These are phyloP conservation scores for Drosophila saltans DNA, from an alignment of 1,140 invertebrate species.

Conservation along the genomic window DNA sequence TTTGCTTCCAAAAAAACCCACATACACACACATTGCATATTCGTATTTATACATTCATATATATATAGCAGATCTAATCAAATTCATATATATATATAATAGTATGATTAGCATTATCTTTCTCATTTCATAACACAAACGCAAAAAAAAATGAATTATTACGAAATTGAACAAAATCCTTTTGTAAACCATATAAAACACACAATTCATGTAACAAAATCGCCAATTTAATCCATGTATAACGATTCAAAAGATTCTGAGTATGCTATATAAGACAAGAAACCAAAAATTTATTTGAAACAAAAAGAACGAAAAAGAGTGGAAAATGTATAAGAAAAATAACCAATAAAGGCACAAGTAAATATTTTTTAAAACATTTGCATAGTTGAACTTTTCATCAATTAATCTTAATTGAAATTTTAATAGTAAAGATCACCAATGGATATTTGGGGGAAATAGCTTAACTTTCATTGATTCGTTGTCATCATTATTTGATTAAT, in stretches of 20 bases:
- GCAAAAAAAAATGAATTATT: not conserved
- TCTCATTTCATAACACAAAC: constrained; percentile 6
- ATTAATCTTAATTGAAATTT: too few relatives aligned
- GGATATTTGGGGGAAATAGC: too few relatives aligned
- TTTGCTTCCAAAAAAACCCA: constrained; percentile 33
- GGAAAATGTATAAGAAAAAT: constrained; percentile 4
- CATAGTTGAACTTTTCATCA: too few relatives aligned
- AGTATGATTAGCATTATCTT: constrained; percentile 33
- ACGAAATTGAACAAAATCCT: constrained; percentile 12
- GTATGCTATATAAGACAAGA: not conserved
- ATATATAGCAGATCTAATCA: constrained; percentile 7
- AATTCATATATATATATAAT: constrained; percentile 16
- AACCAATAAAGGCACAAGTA: constrained; percentile 13
- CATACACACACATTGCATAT: constrained; percentile 12
- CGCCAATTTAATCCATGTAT: constrained; percentile 7
- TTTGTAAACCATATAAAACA: not conserved
- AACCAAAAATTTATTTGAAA: not conserved
- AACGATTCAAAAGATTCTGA: constrained; percentile 11
- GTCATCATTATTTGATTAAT: too few relatives aligned
- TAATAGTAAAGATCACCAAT: too few relatives aligned
- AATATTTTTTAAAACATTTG: constrained; percentile 12
- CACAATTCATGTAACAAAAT: constrained; percentile 10
- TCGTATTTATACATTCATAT: constrained; percentile 4
- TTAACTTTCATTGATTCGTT: too few relatives aligned
- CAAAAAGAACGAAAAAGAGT: not conserved